Base-by-base conservation (phyloP, 2,797 vertebrate species). In the Cyclura pinguis region DNA sequence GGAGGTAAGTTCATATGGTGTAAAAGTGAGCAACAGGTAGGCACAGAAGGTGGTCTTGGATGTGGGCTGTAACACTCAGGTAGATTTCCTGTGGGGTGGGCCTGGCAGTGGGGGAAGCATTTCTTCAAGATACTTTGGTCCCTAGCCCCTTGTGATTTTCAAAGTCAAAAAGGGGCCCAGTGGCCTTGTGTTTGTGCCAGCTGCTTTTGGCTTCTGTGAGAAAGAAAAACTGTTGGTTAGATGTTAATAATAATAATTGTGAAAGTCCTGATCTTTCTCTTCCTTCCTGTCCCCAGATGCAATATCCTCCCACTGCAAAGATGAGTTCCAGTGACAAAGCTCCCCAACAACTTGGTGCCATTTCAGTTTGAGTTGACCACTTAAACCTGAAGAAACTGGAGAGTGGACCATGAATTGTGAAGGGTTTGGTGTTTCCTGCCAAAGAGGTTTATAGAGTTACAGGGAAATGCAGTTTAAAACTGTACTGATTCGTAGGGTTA, bases 301-400 rank as follows among this genome's bases (percentile, higher is more conserved):
- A 98, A 97, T 87, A 97, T 98, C 77, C 32, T 98, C 81, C 97
- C 97, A 86, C 94, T 97, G 91, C 96, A 97, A 59, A 97, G 97
- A 97, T 98, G 97, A 97, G 77, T 76, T 83, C 85, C 85, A 12
- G 50, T 2, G 38, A 22, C 1, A 32, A 22, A 32, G 16, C 6
- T 84, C 12, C 0, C 4, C 0, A 0, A 42, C 13, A n/a, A 14
- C 29, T 22, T 52, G 85, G 29, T 38, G 80, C 24, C 6, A 5
- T 76, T 74, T 29, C 47, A 42, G 29, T 18, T 73, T 67, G 38
- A 27, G 1, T 6, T 1, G 38, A 82, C 16, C 85, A 38, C 69
- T 57, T 76, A 14, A n/a, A 42, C 83, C 88, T 82, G 86, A 85
- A 55, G 76, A 92, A 84, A 55, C 35, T 67, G 76, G 47, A 74